Percentiles rank a stretch among this genome's conserved stretches.
Conservation (phyloP, 1,140 invertebrate genomes). For the Caenorhabditis briggsae region DNA sequence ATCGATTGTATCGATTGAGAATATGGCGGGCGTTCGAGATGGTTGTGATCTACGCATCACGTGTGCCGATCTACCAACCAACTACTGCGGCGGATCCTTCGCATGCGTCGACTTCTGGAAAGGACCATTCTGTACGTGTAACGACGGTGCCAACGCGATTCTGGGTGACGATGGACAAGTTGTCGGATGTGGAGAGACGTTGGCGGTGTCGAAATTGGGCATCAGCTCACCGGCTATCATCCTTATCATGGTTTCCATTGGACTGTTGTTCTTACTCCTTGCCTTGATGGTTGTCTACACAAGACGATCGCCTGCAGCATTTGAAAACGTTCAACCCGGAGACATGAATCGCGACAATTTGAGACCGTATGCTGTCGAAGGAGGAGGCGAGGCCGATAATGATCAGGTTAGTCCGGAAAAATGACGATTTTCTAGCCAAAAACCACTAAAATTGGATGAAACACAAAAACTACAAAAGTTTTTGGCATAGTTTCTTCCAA, state of each 20-base stretch:
- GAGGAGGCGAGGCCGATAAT: slow-evolving; percentile 77
- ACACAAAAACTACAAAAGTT: too few species aligned
- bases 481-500: too few species aligned
- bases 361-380: slow-evolving; percentile 75
- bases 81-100: slow-evolving; percentile 70
- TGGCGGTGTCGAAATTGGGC: slow-evolving; percentile 72
- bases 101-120: slow-evolving; percentile 76
- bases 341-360: slow-evolving; percentile 76
- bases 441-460: background rate
- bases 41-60: slow-evolving; percentile 69
- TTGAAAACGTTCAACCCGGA: slow-evolving; percentile 75
- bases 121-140: slow-evolving; percentile 77
- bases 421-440: too few species aligned
- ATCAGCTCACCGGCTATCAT: slow-evolving; percentile 72
- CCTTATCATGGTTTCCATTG: slow-evolving; percentile 69
- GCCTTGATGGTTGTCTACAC: slow-evolving; percentile 72
- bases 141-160: slow-evolving; percentile 66
- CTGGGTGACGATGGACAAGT: slow-evolving; percentile 73
- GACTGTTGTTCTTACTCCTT: slow-evolving; percentile 69
- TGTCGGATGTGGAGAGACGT: slow-evolving; percentile 69
- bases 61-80: slow-evolving; percentile 67
- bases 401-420: slow-evolving; percentile 35
- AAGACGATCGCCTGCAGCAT: slow-evolving; percentile 64
- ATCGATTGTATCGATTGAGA: slow-evolving; percentile 58
- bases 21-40: slow-evolving; percentile 60